Conservation (phyloP, 1,140 invertebrate species). For the Cecropterus lyciades region DNA sequence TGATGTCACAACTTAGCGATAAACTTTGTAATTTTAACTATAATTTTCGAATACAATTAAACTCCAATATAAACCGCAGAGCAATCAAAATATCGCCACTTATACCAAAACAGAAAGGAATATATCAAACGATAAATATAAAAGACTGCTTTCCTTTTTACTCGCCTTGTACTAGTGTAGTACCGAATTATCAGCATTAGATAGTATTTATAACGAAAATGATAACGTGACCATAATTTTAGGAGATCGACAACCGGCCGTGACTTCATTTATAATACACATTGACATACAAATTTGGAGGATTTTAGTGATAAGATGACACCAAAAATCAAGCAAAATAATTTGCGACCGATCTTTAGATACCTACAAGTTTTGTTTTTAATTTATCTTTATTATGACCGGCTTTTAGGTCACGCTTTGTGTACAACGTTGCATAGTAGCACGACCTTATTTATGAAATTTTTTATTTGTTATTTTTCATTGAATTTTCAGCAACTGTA, state of each 20-base stretch:
- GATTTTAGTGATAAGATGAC: constrained; percentile 76
- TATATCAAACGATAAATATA: neutral
- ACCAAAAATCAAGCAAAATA: constrained; percentile 61
- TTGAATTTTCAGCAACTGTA: constrained; percentile 18
- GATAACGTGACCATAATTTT: constrained; percentile 77
- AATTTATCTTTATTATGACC: constrained; percentile 19
- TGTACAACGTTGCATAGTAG: neutral
- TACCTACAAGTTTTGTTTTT: constrained; percentile 30
- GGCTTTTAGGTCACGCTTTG: constrained; percentile 22
- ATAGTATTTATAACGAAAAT: constrained; percentile 47
- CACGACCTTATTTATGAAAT: neutral
- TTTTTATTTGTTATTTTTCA: constrained; percentile 6
- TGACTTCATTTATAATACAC: constrained; percentile 74
- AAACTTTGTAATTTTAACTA: no score
- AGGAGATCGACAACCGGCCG: constrained; percentile 80
- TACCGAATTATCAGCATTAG: constrained; percentile 48
- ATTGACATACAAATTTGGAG: constrained; percentile 73
- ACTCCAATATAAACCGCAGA: neutral
- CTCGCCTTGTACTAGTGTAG: constrained; percentile 42
- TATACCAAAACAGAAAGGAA: neutral
- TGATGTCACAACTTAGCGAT: no score
- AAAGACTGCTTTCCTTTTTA: constrained; percentile 45
- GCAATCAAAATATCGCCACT: neutral
- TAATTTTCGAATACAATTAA: no score
- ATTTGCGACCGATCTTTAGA: constrained; percentile 32